Conservation (phyloP, 2,888 invertebrate species). For the Craniophora ligustri region DNA sequence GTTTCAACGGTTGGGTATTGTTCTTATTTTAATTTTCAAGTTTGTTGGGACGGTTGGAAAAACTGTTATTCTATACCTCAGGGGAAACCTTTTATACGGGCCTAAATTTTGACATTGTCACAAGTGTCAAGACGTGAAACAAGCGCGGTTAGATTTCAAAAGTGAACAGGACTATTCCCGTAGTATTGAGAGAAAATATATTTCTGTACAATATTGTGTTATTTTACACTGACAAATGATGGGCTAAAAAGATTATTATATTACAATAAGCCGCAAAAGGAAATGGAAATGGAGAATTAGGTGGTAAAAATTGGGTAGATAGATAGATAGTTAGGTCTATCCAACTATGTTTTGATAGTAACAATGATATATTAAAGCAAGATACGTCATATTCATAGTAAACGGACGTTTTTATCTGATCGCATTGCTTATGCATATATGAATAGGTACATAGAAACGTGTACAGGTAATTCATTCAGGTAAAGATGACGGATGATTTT, state of each 20-base stretch:
- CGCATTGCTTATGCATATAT: no score
- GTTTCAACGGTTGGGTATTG: conserved; percentile 28
- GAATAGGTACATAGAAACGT: no score
- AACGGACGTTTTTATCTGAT: no score
- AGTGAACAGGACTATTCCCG: conserved; percentile 29
- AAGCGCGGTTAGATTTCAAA: conserved; percentile 37
- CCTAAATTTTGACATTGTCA: conserved; percentile 55
- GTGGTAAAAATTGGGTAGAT: no score
- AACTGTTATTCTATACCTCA: conserved; percentile 44
- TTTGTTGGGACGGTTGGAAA: conserved; percentile 37
- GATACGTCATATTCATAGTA: no score
- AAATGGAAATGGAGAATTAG: no score
- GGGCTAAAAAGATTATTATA: not conserved
- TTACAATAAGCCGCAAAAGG: no score
- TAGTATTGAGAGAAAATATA: conserved; percentile 7
- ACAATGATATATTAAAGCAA: no score
- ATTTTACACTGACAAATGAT: not conserved
- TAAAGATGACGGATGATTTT: no score
- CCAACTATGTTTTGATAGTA: no score
- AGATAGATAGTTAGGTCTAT: no score
- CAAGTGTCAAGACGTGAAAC: conserved; percentile 60
- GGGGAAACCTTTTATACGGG: conserved; percentile 50
- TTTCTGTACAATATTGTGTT: not conserved
- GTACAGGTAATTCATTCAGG: no score
- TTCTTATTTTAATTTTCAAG: conserved; percentile 49